Evolutionary conservation across 2,113 vertebrate genomes (phyloP).

Genomic region (Arvicanthis niloticus): DNA sequence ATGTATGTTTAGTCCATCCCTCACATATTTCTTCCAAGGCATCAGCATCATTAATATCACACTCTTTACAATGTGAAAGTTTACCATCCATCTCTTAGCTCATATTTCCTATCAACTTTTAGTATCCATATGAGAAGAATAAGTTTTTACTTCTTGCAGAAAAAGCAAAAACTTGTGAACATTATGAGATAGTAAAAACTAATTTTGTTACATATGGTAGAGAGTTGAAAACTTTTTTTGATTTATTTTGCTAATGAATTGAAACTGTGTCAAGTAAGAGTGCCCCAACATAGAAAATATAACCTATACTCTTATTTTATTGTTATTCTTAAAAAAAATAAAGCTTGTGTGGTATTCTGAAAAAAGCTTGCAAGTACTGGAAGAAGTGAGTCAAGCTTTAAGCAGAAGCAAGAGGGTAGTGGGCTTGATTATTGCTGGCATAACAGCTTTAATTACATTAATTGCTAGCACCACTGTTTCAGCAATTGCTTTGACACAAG

Average conservation of each 20-base stretch:
- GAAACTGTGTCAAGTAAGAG: background rate
- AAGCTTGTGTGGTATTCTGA: no score
- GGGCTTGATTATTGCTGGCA: no score
- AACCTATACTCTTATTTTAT: background rate
- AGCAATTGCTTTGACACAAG: no score
- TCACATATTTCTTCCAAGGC: background rate
- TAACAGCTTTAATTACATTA: no score
- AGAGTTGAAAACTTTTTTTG: background rate
- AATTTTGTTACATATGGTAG: background rate
- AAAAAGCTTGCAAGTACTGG: no score
- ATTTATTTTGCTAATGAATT: background rate
- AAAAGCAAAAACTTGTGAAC: background rate
- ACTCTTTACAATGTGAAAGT: background rate
- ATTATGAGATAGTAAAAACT: background rate
- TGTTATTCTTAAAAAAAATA: no score
- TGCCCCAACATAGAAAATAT: background rate
- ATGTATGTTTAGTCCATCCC: no score
- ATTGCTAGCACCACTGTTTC: no score
- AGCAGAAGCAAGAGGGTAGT: no score
- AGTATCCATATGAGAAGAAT: background rate
- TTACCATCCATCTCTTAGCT: accelerated
- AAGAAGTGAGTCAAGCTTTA: no score
- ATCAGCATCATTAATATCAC: background rate
- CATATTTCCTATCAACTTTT: accelerated
- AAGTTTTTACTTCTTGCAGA: background rate